Conservation (phyloP, 2,113 vertebrate species). For the Catharus bicknelli region DNA sequence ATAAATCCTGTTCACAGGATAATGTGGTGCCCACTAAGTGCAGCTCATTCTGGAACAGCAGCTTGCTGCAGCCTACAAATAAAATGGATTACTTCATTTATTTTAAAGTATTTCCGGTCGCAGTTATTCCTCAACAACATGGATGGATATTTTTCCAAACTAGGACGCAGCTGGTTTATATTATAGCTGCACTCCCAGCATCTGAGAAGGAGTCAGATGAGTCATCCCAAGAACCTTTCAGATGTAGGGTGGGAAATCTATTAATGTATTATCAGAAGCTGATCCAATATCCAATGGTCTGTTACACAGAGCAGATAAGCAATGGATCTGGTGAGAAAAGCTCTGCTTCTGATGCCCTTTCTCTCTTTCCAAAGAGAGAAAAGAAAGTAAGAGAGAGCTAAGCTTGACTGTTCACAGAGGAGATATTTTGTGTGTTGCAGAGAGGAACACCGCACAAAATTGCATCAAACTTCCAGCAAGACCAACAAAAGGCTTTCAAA, state of each 20-base stretch:
- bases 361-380: background rate
- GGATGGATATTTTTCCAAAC: background rate
- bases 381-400: background rate
- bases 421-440: background rate
- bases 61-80: background rate
- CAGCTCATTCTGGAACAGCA: background rate
- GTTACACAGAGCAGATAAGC: background rate
- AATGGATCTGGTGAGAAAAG: background rate
- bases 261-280: background rate
- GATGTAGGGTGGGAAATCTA: background rate
- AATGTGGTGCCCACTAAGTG: background rate
- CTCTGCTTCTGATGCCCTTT: background rate
- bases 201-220: background rate
- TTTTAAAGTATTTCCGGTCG: background rate
- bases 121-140: background rate
- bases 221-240: background rate
- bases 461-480: background rate
- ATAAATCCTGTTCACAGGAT: conserved; percentile 6
- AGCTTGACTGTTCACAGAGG: background rate
- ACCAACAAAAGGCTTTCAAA: background rate
- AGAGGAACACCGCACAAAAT: background rate
- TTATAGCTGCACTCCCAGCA: background rate
- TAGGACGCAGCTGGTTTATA: background rate
- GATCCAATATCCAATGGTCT: background rate
- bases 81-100: background rate